phyloP scores from a whole-genome alignment of 2,888 invertebrate genomes.

The Doris montereyensis region DNA sequence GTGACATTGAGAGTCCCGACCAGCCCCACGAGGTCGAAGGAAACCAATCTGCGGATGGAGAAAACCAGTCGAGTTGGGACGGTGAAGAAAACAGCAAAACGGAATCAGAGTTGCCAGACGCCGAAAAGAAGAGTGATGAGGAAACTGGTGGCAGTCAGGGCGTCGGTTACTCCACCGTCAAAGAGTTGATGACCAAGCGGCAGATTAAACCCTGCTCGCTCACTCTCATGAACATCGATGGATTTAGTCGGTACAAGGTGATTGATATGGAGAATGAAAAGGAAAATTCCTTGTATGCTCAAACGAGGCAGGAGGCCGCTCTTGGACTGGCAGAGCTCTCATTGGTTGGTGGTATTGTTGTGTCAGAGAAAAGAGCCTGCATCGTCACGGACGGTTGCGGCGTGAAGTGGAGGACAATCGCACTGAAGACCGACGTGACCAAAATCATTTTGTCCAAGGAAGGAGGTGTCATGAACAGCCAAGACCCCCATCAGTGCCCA shows the following conservation, averaged over 20 bases:
- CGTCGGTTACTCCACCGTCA: no score
- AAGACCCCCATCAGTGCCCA: slow-evolving; percentile 42
- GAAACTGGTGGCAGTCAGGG: no score
- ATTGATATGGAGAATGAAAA: not conserved
- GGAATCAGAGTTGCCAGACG: no score
- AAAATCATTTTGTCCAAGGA: slow-evolving; percentile 41
- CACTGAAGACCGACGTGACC: slow-evolving; percentile 33
- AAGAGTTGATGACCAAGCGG: slow-evolving; percentile 17
- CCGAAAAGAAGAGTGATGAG: no score
- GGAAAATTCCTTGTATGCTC: not conserved
- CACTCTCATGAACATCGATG: not conserved
- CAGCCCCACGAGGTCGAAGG: no score
- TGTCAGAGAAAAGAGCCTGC: not conserved
- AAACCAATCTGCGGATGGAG: no score
- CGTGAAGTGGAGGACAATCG: no score
- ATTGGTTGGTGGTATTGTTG: slow-evolving; percentile 21
- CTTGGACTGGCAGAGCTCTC: slow-evolving; percentile 38
- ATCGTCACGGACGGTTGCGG: not conserved
- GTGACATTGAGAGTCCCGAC: no score
- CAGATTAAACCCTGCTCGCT: not conserved
- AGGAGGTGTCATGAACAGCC: slow-evolving; percentile 42
- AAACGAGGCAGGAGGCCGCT: slow-evolving; percentile 39
- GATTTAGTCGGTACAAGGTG: not conserved
- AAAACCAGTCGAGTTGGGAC: no score
- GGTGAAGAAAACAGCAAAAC: no score